A percentile compares a stretch with the other conserved stretches of the same genome.
Evolutionary conservation across 2,888 invertebrate species (phyloP).

Genomic region (Meteorus colon): DNA sequence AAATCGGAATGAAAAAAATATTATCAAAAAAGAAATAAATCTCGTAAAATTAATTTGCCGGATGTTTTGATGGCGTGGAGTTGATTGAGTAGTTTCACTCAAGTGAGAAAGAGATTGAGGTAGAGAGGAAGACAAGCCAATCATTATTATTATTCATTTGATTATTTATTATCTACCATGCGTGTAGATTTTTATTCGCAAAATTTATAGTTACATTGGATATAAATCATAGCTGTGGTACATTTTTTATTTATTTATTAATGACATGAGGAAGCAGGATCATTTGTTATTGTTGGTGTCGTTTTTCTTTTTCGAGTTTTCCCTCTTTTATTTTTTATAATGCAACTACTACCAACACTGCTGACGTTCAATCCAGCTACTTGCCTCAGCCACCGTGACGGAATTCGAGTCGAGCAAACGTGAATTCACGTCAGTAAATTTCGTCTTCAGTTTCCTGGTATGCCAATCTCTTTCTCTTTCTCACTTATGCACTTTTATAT

Average conservation of each 20-base stretch:
- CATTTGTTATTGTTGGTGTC: slow-evolving; percentile 11
- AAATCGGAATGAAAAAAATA: background rate
- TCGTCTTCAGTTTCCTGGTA: slow-evolving; percentile 50
- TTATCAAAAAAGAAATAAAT: slow-evolving; percentile 8
- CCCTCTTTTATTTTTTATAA: background rate
- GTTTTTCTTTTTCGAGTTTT: slow-evolving; percentile 8
- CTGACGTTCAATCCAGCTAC: slow-evolving; percentile 31
- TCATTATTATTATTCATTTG: slow-evolving; percentile 21
- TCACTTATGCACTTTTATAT: background rate
- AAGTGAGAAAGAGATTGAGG: slow-evolving; percentile 16
- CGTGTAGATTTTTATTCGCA: slow-evolving; percentile 12
- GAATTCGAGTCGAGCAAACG: slow-evolving; percentile 46
- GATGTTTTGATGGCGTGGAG: slow-evolving; percentile 34
- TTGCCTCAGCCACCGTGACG: slow-evolving; percentile 46
- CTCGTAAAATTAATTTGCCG: slow-evolving; percentile 32
- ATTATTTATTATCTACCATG: slow-evolving; percentile 1
- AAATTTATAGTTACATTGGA: background rate
- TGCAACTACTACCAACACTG: slow-evolving; percentile 16
- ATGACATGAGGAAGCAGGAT: slow-evolving; percentile 12
- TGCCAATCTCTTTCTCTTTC: slow-evolving; percentile 25
- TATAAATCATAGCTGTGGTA: background rate
- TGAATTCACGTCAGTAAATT: slow-evolving; percentile 46
- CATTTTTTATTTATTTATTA: slow-evolving; percentile 3
- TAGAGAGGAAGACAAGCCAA: background rate
- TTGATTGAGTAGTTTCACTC: slow-evolving; percentile 37